Base-by-base conservation (phyloP, 2,888 invertebrate species). In the Nemoura dubitans region DNA sequence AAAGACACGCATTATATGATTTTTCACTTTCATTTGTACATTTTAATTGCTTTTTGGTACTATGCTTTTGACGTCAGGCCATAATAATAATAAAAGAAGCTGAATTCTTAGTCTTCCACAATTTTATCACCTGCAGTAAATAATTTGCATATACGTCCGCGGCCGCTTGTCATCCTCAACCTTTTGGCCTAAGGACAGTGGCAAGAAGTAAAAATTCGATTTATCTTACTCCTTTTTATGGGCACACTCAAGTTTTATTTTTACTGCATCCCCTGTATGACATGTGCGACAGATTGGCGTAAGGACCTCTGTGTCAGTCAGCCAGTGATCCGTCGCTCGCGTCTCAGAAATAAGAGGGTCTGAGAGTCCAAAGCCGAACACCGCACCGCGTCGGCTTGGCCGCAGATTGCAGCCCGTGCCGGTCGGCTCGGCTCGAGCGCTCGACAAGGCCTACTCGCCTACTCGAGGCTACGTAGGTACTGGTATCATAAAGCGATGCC, bases 221-320 rank as follows among this genome's bases (percentile, higher is more conserved):
- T 83, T 83, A 83, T 83, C 83, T 83, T 42, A 3, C 42, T 42
- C 42, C 42, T 26, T 43, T 83, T 83, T 83, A 83, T 83, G 83
- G 27, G n/a, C 83, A 36, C 83, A 42, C 83, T 83, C 83, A 83
- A 42, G 36, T 83, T 83, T 81, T 81, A 59, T 59, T 59, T 59
- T 59, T 59, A 59, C 59, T 59, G 59, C 59, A 59, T 21, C 59
- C 59, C 59, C 59, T 59, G 59, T 59, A 59, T 59, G 59, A 59
- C 59, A 59, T 59, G 59, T 59, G 59, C 59, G 59, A 59, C 59
- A 59, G 59, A 59, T 59, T 59, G 59, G 59, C 59, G 59, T 59
- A 59, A 21, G 59, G 59, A 21, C 59, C 59, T 59, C 16, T 59
- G 59, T 59, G 59, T 59, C 59, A 59, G 59, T 59, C 59, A 59